Base-by-base conservation (phyloP, 2,797 vertebrate species). In the Mormyrops attenuatus region DNA sequence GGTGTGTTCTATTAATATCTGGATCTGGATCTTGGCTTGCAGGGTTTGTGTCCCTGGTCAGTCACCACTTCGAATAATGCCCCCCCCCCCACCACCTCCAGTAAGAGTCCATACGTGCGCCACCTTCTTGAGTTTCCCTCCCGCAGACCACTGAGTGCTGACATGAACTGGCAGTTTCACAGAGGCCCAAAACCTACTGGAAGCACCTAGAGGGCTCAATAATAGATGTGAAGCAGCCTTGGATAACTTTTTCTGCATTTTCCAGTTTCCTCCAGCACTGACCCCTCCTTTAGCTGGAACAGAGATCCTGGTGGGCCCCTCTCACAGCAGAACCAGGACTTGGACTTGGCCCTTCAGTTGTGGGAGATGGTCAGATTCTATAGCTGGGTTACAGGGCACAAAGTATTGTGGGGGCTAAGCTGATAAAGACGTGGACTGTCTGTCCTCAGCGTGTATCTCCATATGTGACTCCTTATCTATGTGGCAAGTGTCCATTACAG, bases 161-260 rank as follows among this genome's bases (percentile, higher is more conserved):
- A 93, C 92, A 91, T 77, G 86, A 88, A n/a, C 63, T 85, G 86
- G 89, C 63, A 44, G 77, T 85, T 63, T 52, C 55, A 52, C 92
- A 90, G 52, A 88, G 91, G 17, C 91, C 90, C 7, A 87, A 88
- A 90, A 87, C 52, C 90, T 63, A 0, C 2, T 88, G 91, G 94
- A 94, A 94, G 94, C 90, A 41, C 93, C 90, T 93, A 95, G 93
- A 93, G 94, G 92, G 92, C 0, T 2, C 91, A 93, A 93, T 94
- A 94, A 95, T 92, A 90, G 91, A 90, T 85, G 90, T 89, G 92
- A 93, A 93, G 90, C 91, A 91, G 90, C 88, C 90, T 90, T 91
- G 91, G 92, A 90, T 30, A 60, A 38, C 91, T 90, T 63, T 87
- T 47, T 1, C 0, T 87, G 89, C 93, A 94, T 92, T 93, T 94